Evolutionary conservation across 2,797 vertebrate species (phyloP), one percentile per base, ranked within the genome.

Genomic region (Pangasius macronema): DNA sequence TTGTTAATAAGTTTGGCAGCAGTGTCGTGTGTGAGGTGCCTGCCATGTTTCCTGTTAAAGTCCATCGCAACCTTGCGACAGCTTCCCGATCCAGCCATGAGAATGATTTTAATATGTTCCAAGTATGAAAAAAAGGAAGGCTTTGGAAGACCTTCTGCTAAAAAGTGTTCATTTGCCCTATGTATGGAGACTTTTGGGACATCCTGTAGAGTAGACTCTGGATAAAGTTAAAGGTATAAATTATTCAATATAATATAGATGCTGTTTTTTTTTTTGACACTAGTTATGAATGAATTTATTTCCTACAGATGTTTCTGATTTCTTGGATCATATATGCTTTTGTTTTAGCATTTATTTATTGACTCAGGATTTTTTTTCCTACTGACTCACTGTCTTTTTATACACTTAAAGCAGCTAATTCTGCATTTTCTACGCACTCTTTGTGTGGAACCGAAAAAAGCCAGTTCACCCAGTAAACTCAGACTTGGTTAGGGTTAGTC

Each of bases 301-400:
- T 77, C 30, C 9, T 24, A 11, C 3, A 20, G 53, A 87, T 87
- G 76, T 79, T 77, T 0, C 67, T 49, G 46, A 73, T 46, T 81
- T 82, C 84, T 5, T 27, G 75, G 11, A 51, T 68, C 81, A 67
- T 61, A 18, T 80, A 61, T 67, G 33, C 14, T 33, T 20, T 55
- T 59, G 68, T n/a, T 83, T 87, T 76, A 49, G 36, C 65, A 39
- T 39, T 39, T 5, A 39, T 82, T 80, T 75, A 77, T 76, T 80
- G 59, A 42, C 70, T 70, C 22, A 51, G 70, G 53, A 10, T 0
- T 55, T 73, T 72, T 77, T 55, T 57, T 70, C 36, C 53, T 70
- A 24, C 36, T 79, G 55, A 59, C 72, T 85, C 42, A 7, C 72
- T 51, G 57, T 83, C 55, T 9, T 49, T 42, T 72, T 72, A n/a